Conservation (phyloP, 2,888 invertebrate species). For the Pyrrhosoma nymphula region DNA sequence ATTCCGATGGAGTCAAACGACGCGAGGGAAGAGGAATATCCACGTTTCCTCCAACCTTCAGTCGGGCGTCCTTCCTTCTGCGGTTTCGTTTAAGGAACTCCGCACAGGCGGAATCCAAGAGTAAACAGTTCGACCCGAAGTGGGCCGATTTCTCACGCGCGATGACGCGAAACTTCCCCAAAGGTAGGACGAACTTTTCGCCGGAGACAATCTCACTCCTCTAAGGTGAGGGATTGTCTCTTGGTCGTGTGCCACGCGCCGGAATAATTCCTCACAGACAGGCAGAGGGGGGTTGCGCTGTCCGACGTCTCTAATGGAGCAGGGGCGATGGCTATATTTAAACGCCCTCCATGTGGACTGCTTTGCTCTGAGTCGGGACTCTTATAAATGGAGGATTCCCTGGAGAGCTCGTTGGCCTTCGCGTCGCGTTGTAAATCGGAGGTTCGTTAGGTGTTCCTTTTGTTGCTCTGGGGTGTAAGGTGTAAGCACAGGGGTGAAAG, state of each 20-base stretch:
- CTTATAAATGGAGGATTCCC: neutral
- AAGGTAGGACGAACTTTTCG: neutral
- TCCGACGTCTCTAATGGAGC: constrained; percentile 5
- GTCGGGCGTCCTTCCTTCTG: neutral
- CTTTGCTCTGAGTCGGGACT: neutral
- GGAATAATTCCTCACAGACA: neutral
- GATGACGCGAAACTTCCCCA: neutral
- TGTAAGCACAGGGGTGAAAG: no score
- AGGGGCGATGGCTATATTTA: constrained; percentile 1
- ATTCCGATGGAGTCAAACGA: neutral
- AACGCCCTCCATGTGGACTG: neutral
- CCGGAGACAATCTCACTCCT: neutral
- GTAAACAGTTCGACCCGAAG: no score
- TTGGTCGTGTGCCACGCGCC: neutral
- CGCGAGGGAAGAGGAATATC: neutral
- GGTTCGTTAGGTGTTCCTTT: no score
- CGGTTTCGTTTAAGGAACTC: neutral
- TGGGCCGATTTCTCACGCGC: neutral
- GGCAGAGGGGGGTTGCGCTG: neutral
- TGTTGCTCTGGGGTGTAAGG: no score
- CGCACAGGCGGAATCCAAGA: no score
- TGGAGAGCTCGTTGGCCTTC: neutral
- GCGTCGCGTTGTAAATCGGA: neutral
- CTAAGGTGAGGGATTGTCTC: neutral
- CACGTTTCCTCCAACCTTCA: neutral